Base-by-base conservation (phyloP, 2,888 invertebrate species). In the Himalopsyche tibetana region DNA sequence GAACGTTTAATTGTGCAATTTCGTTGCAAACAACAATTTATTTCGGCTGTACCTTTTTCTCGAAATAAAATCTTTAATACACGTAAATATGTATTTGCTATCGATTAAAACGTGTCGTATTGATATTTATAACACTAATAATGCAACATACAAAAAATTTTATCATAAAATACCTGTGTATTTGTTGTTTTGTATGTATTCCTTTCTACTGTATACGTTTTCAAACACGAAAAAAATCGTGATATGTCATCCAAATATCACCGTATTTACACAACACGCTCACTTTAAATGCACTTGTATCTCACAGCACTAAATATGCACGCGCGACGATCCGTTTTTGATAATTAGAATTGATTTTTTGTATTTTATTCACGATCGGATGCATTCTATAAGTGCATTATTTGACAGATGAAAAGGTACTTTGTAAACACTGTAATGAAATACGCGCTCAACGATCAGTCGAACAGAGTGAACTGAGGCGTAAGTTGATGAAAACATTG, bases 401-500 rank as follows among this genome's bases (percentile, higher is more conserved):
- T 63, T 63, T 63, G 63, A 63, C 63, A 63, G 63, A 63, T 63
- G 63, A 63, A 63, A 63, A 63, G 63, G 63, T 63, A 63, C 63
- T 63, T 19, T 28, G 63, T 63, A 63, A 63, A 63, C 63, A 63
- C 28, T 80, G 80, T 40, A n/a, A 40, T 42, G 42, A 40, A 80
- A 81, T 84, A 84, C 84, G 79, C 55, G 80, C 82, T 74, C 45
- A 17, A 63, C 63, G 11, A 36, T 69, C 82, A 19, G 28, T 19
- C 84, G 84, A 45, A 82, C 82, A 74, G 38, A 36, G 55, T 86
- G 86, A 86, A 84, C 84, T 84, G 81, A 74, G 86, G 5, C 42
- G 79, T 84, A 45, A 69, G 55, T 36, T 12, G 45, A 63, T 63
- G 63, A 63, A 63, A 63, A 63, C 8, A 28, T 19, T 63, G 63